Base-by-base conservation (phyloP, 2,888 invertebrate species). In the Mystacides longicornis region DNA sequence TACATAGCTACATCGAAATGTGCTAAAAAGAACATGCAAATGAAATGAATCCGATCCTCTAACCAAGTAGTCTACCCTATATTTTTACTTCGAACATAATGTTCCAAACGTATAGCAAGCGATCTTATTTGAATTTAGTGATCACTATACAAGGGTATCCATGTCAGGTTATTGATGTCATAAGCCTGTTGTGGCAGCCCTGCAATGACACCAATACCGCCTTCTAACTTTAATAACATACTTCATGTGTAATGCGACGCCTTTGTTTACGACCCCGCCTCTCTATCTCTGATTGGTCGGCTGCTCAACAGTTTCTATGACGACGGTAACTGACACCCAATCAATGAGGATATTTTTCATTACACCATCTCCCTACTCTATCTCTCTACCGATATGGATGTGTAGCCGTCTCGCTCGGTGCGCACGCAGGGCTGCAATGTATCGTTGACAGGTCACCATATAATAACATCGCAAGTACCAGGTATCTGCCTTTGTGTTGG, bases 231-330 rank as follows among this genome's bases (percentile, higher is more conserved):
- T 52, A 47, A 52, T 31, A 52, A 46, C 18, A 27, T 20, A 19
- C 46, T 31, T 47, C 31, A 23, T 7, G n/a, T 31, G 18, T 37
- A 21, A 21, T 23, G 22, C 53, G 21, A 47, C 53, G 53, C 53
- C 53, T 47, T 20, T 37, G 52, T 21, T 9, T n/a, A 7, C 49
- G 21, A 18, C 20, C 49, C 37, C 49, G 63, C 59, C 64, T 64
- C 65, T 43, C n/a, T 4, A 16, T 23, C 49, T 23, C 33, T 21
- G 50, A 53, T 56, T 56, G 52, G 56, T 46, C 52, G 49, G 18
- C 7, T n/a, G 37, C 18, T 21, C 23, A 3, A n/a, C 53, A 19
- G 49, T 54, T 37, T 11, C 53, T 49, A 49, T 49, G 49, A 18
- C 53, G 23, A 54, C 53, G 31, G 53, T 37, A 48, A 42, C 42